Evolutionary conservation across 2,797 vertebrate species (phyloP), one percentile per base, ranked within the genome.

Genomic region (Cygnus olor): DNA sequence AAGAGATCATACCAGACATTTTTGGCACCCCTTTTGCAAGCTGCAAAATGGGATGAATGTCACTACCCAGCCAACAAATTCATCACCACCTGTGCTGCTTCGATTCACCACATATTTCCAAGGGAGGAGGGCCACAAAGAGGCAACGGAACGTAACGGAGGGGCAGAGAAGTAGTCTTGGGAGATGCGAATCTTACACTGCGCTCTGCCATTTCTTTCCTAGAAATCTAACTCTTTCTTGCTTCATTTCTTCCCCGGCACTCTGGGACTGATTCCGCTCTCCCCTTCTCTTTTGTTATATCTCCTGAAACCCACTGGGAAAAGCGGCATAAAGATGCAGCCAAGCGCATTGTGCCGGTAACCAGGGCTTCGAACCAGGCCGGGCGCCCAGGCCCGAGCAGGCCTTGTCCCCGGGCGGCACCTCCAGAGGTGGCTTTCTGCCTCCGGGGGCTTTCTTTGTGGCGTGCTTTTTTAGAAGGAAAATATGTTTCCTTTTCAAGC

Each of bases 401-500:
- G 4, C 42, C 32, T 22, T 3, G 19, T 3, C 24, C 20, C 49
- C 10, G 2, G 0, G 6, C 6, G 2, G 4, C 30, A 57, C 11
- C 40, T 71, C 76, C 88, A 72, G 53, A 54, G 74, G 60, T 34
- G 1, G 1, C 25, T 28, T 12, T 30, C 2, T 6, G 40, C 38
- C 77, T 60, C 51, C 58, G 3, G 5, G 8, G 64, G 17, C 24
- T 83, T 85, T 25, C 68, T 88, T 57, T 20, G 0, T 19, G 34
- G 19, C 11, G 34, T 14, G 0, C 2, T n/a, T 85, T 91, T 77
- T n/a, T 11, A 36, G 68, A 89, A 83, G 63, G 89, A 94, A 84
- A 94, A 49, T 22, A 38, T 5, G 74, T 76, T 97, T 97, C 93
- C 96, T 93, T 94, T 91, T 21, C 61, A 54, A 2, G 32, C 40